Conservation (phyloP, 1,140 invertebrate species). For the Drosophila pandora region DNA sequence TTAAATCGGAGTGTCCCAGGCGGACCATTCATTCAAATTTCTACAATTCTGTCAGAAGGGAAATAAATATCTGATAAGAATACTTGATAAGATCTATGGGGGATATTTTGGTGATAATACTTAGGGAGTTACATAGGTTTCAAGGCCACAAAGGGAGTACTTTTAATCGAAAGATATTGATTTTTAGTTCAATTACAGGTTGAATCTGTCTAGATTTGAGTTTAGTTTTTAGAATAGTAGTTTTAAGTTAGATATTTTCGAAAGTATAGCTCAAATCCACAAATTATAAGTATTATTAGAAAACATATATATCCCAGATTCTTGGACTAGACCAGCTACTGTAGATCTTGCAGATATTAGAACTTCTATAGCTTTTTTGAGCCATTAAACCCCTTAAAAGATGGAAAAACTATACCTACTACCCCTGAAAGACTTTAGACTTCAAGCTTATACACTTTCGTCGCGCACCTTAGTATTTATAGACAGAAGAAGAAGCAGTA, state of each 20-base stretch:
- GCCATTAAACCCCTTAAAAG: too few species aligned
- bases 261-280: too few species aligned
- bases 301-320: too few species aligned
- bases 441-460: conserved; percentile 2
- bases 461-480: conserved; percentile 68
- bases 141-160: too few species aligned
- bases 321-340: too few species aligned
- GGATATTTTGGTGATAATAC: not conserved
- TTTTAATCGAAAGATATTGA: too few species aligned
- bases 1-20: not conserved
- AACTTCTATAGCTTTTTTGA: too few species aligned
- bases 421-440: not conserved
- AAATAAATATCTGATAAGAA: not conserved
- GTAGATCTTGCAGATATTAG: too few species aligned
- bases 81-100: not conserved
- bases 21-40: not conserved
- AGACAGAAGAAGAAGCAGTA: conserved; percentile 53
- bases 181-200: not conserved
- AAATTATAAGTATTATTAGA: too few species aligned
- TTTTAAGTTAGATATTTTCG: too few species aligned
- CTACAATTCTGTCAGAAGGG: not conserved
- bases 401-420: not conserved
- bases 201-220: too few species aligned
- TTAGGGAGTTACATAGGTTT: too few species aligned
- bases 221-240: not conserved